Evolutionary conservation across 2,888 invertebrate species (phyloP).

Genomic region (Xylota sylvarum): DNA sequence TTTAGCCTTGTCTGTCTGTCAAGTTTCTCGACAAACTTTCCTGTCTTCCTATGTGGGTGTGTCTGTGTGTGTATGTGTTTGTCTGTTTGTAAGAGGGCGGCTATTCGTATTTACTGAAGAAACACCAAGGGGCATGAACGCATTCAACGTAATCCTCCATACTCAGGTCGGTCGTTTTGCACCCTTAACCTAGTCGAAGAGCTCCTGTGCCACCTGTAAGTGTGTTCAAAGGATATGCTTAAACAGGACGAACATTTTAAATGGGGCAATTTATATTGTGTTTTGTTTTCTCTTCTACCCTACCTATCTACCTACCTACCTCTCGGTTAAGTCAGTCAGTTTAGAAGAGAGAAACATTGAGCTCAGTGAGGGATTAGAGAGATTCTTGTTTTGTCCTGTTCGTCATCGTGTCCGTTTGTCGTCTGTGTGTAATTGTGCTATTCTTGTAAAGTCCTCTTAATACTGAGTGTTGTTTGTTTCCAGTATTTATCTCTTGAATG

Average conservation of each 20-base stretch:
- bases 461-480: constrained; percentile 54
- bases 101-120: constrained; percentile 17
- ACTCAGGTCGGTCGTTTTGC: constrained; percentile 39
- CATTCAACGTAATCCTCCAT: constrained; percentile 55
- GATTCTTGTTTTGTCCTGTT: constrained; percentile 56
- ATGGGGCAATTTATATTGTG: constrained; percentile 71
- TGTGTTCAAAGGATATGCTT: constrained; percentile 70
- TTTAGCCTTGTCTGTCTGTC: constrained; percentile 39
- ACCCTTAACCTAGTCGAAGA: constrained; percentile 49
- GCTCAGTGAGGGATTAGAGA: constrained; percentile 68
- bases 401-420: constrained; percentile 47
- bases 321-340: constrained; percentile 8
- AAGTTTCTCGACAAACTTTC: constrained; percentile 39
- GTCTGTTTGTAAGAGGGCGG: not conserved
- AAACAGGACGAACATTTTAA: constrained; percentile 70
- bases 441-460: constrained; percentile 52
- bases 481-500: constrained; percentile 41
- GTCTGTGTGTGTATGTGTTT: not conserved
- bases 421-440: constrained; percentile 52
- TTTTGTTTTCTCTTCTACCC: constrained; percentile 22
- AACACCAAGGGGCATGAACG: constrained; percentile 40
- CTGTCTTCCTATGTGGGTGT: not conserved
- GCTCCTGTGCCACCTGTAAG: constrained; percentile 64
- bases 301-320: not conserved
- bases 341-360: constrained; percentile 46